Evolutionary conservation across 2,113 vertebrate species (phyloP).

Genomic region (Trochalopteron elliotii): DNA sequence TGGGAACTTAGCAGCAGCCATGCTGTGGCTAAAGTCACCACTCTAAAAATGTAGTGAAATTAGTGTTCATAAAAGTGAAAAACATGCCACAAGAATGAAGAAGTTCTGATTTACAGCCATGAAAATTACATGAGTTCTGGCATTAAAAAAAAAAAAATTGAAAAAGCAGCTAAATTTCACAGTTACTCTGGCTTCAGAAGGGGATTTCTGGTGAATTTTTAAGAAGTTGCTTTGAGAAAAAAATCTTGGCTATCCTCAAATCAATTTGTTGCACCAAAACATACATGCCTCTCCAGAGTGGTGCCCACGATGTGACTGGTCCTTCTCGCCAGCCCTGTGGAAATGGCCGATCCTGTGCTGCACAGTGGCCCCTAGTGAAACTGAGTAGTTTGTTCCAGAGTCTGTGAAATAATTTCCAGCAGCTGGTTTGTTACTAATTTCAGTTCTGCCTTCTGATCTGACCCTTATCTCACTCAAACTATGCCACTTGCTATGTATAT

Average conservation of each 20-base stretch:
- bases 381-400: neutral
- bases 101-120: conserved; percentile 52
- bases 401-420: neutral
- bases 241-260: neutral
- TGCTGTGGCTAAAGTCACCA: conserved; percentile 56
- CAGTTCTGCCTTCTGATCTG: neutral
- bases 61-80: conserved; percentile 62
- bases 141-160: neutral
- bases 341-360: neutral
- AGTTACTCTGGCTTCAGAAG: neutral
- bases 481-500: neutral
- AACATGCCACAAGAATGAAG: conserved; percentile 59
- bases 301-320: neutral
- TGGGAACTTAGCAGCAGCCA: conserved; percentile 63
- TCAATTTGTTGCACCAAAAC: neutral
- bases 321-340: neutral
- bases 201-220: neutral
- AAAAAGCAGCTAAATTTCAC: neutral
- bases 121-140: conserved; percentile 36
- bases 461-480: neutral
- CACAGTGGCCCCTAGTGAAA: conserved; percentile 63
- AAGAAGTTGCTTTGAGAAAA: neutral
- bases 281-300: accelerated
- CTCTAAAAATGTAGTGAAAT: conserved; percentile 59
- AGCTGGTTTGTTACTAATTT: conserved; percentile 34